Evolutionary conservation across 1,140 invertebrate species (phyloP).

Genomic region (Lethocerus indicus): DNA sequence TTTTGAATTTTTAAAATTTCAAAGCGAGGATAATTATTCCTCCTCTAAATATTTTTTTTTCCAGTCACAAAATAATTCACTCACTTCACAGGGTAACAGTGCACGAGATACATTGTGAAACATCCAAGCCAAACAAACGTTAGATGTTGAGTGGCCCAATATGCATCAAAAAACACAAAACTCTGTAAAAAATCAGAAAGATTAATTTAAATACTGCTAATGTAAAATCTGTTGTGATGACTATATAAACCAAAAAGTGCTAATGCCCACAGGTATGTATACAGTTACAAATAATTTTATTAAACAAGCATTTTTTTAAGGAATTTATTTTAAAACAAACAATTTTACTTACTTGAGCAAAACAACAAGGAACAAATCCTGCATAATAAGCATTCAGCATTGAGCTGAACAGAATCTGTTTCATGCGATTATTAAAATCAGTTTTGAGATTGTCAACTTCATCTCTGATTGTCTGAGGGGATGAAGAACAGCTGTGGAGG

Average conservation of each 20-base stretch:
- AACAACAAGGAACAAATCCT: constrained; percentile 76
- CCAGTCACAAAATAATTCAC: too few species aligned
- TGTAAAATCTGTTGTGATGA: too few species aligned
- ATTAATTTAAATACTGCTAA: constrained; percentile 4
- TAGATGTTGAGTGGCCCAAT: constrained; percentile 67
- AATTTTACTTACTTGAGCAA: constrained; percentile 47
- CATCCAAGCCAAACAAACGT: constrained; percentile 66
- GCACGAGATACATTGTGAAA: constrained; percentile 63
- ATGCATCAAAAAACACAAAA: constrained; percentile 68
- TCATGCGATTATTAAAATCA: constrained; percentile 78
- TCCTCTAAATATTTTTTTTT: too few species aligned
- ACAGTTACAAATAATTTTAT: too few species aligned
- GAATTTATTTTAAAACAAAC: neutral
- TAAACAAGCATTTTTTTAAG: neutral
- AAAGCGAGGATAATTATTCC: too few species aligned
- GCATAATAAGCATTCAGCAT: constrained; percentile 80
- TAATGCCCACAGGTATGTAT: too few species aligned
- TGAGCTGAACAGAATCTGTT: constrained; percentile 79
- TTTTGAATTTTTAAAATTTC: neutral
- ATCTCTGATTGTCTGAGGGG: constrained; percentile 49
- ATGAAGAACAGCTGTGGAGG: constrained; percentile 52
- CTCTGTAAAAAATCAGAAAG: constrained; percentile 35
- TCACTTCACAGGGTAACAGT: constrained; percentile 49
- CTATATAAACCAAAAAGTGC: too few species aligned
- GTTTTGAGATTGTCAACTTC: constrained; percentile 69